Conservation (phyloP, 2,888 invertebrate genomes). For the Cryptophagus acutangulus region DNA sequence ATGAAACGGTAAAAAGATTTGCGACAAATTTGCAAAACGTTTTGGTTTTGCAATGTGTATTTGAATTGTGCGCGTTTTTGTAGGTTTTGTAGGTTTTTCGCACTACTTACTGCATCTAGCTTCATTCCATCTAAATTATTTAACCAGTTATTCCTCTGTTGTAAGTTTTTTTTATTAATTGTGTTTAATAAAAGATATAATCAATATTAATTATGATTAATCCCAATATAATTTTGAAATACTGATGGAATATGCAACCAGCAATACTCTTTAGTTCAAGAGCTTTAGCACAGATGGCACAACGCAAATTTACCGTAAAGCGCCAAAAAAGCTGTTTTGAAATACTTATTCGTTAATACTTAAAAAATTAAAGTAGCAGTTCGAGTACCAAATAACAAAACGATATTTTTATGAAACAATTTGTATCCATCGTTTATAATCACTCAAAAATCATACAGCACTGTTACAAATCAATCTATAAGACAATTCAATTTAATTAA, state of each 20-base stretch:
- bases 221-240: too few species aligned
- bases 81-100: constrained; percentile 1
- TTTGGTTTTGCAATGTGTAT: constrained; percentile 10
- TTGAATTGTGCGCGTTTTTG: constrained; percentile 4
- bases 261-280: too few species aligned
- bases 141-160: constrained; percentile 6
- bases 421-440: constrained; percentile 48
- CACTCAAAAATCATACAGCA: constrained; percentile 48
- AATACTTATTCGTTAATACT: too few species aligned
- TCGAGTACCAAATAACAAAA: constrained; percentile 39
- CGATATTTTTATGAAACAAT: constrained; percentile 46
- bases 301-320: too few species aligned
- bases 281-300: too few species aligned
- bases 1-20: constrained; percentile 4
- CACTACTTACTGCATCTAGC: constrained; percentile 1
- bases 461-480: constrained; percentile 45
- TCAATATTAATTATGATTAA: too few species aligned
- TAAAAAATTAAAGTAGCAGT: too few species aligned
- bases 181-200: constrained; percentile 10
- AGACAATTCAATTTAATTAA: constrained; percentile 35
- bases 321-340: too few species aligned
- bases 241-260: too few species aligned
- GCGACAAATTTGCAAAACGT: constrained; percentile 9
- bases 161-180: constrained; percentile 4
- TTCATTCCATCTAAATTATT: constrained; percentile 13